Evolutionary conservation across 2,113 vertebrate species (phyloP), one percentile per base, ranked within the genome.

Genomic region (Varanus salvator): DNA sequence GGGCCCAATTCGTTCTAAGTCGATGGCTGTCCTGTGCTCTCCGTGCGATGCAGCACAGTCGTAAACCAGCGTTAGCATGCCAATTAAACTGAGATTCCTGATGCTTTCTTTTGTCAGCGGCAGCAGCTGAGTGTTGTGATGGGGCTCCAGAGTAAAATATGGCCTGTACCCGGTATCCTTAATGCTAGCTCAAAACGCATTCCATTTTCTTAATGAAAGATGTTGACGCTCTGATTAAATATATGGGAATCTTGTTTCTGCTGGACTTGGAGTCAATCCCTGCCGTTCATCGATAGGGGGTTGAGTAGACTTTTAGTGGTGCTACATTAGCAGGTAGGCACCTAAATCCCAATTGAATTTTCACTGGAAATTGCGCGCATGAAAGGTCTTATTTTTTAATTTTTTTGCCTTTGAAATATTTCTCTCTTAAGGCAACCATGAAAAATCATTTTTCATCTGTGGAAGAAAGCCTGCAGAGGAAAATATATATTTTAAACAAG

Each of bases 21-120:
- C 34, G 76, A 75, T 89, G 77, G 17, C 72, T 89, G 81, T 84
- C 89, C 86, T 91, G 88, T 89, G 86, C 23, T 88, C 60, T 77
- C 84, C 34, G 74, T 74, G 44, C 68, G 85, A n/a, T 60, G 44
- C 52, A 57, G 25, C 21, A n/a, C 54, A 86, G 57, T 66, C 85
- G 66, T 81, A 93, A 91, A 88, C 82, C 72, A 71, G 31, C 27
- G 8, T 86, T 91, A 84, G 68, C 69, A 60, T 91, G 78, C 75
- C 91, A 85, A 27, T 88, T 86, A 66, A 92, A 50, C 60, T 77
- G 69, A 29, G 76, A 89, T 83, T 91, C 76, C 54, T 66, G 71
- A 86, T 78, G 76, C 77, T 93, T 90, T 64, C 34, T 31, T 34
- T 29, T 38, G 5, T 80, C 84, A 93, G 89, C 76, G 87, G 81